Evolutionary conservation across 2,797 vertebrate genomes (phyloP).

Genomic region (Leptatherina wallacei): DNA sequence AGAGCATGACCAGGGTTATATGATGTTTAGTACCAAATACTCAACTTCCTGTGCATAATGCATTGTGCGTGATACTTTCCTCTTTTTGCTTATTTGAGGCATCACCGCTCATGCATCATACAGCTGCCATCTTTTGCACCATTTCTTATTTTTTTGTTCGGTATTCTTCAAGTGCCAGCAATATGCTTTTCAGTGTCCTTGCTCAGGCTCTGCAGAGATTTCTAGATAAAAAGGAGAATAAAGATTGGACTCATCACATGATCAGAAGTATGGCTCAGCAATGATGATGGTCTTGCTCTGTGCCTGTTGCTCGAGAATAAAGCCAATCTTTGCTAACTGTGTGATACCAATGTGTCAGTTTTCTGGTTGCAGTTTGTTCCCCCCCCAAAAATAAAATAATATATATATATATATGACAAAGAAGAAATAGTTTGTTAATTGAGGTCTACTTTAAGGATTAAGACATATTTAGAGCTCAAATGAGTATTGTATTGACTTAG

Average conservation of each 20-base stretch:
- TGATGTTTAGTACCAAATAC: too few relatives aligned
- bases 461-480: neutral
- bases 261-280: neutral
- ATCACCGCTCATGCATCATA: neutral
- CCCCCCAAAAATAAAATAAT: too few relatives aligned
- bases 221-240: neutral
- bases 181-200: neutral
- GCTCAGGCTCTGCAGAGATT: neutral
- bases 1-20: too few relatives aligned
- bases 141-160: neutral
- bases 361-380: too few relatives aligned
- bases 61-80: neutral
- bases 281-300: too few relatives aligned
- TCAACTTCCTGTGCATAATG: neutral
- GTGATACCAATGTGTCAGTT: too few relatives aligned
- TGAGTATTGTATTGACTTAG: neutral
- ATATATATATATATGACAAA: too few relatives aligned
- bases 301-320: too few relatives aligned
- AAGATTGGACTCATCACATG: neutral
- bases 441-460: neutral
- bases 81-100: neutral
- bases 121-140: slow-evolving; percentile 3
- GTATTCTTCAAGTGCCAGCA: neutral
- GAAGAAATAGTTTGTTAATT: neutral
- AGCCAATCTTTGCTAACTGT: too few relatives aligned